A percentile compares a stretch with the other conserved stretches of the same genome.
phyloP scores from a whole-genome alignment of 2,888 invertebrate species.

The Tenthredo livida region DNA sequence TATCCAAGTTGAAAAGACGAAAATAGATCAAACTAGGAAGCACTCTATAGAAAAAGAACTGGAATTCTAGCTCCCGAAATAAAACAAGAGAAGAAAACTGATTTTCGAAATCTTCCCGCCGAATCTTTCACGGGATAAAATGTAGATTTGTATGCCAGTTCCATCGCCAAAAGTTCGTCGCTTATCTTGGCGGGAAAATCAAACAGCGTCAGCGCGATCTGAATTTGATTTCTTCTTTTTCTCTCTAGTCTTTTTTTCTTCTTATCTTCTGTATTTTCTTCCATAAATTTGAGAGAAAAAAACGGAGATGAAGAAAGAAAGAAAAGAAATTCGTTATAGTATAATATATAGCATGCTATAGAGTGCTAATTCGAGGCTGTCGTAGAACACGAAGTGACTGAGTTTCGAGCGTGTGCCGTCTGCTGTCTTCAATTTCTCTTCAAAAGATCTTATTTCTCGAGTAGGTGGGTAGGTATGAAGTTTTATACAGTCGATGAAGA shows the following conservation, averaged over 20 bases:
- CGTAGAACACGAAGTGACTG: not conserved
- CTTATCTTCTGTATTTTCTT: not conserved
- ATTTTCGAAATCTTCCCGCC: constrained; percentile 26
- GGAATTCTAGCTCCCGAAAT: not conserved
- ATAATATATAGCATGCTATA: not conserved
- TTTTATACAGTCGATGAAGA: constrained; percentile 40
- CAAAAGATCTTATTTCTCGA: constrained; percentile 35
- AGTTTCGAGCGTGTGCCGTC: constrained; percentile 25
- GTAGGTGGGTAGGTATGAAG: not conserved
- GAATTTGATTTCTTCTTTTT: not conserved
- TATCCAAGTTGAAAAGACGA: not conserved
- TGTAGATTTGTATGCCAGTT: constrained; percentile 16
- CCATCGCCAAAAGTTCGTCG: constrained; percentile 24
- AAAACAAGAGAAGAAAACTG: not conserved
- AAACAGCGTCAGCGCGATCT: not conserved
- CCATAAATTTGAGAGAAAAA: not conserved
- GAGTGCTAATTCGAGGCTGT: not conserved
- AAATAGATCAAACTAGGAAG: not conserved
- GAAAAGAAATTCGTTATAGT: not conserved
- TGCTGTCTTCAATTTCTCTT: constrained; percentile 41
- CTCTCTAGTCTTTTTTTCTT: not conserved
- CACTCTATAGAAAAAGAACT: not conserved
- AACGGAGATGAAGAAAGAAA: not conserved
- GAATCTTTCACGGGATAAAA: not conserved
- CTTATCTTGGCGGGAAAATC: constrained; percentile 42